Conservation (phyloP, 2,888 invertebrate genomes). For the Aleiodes leptofemur region DNA sequence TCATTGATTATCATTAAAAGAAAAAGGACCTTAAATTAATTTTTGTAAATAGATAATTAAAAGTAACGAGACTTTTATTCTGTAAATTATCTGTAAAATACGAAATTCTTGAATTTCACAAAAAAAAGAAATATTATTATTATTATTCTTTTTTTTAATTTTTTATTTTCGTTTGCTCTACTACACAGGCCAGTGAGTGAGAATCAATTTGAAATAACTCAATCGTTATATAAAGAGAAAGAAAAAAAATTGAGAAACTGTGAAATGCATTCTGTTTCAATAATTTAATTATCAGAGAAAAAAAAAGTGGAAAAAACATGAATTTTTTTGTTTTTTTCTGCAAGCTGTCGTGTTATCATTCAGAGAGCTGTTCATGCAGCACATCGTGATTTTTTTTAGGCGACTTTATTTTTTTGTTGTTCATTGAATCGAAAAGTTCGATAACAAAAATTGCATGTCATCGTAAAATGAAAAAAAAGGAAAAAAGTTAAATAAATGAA, state of each 20-base stretch:
- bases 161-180: conserved; percentile 55
- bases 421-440: conserved; percentile 20
- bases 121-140: conserved; percentile 24
- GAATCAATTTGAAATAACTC: not conserved
- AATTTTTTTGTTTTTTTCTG: not conserved
- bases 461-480: conserved; percentile 26
- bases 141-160: conserved; percentile 34
- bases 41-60: conserved; percentile 32
- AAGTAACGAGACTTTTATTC: not conserved
- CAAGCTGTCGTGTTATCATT: conserved; percentile 29
- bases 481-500: conserved; percentile 12
- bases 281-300: conserved; percentile 1
- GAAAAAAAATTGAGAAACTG: conserved; percentile 64
- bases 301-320: conserved; percentile 10
- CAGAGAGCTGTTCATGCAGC: conserved; percentile 41
- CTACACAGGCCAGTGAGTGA: conserved; percentile 70
- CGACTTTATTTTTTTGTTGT: not conserved
- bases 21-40: not conserved
- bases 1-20: conserved; percentile 11
- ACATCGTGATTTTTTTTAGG: not conserved
- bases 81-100: conserved; percentile 24
- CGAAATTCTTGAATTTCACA: conserved; percentile 5
- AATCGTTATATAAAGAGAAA: not conserved
- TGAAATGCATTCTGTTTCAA: conserved; percentile 66
- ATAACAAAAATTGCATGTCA: conserved; percentile 40